Conservation (phyloP, 2,888 invertebrate species). For the Blera fallax region DNA sequence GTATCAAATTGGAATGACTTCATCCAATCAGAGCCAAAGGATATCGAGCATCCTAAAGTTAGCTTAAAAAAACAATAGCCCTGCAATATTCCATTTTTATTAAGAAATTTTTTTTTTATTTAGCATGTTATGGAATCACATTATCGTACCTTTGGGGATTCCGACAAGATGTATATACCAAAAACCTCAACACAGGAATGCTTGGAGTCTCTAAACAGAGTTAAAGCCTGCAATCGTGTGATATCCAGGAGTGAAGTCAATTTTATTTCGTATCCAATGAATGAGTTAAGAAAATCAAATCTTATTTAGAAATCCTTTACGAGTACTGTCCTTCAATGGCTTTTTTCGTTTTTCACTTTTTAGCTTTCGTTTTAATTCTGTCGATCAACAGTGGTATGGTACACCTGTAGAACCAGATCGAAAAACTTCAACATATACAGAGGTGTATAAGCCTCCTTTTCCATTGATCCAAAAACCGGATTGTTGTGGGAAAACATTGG, state of each 20-base stretch:
- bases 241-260: constrained; percentile 15
- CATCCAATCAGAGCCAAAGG: constrained; percentile 10
- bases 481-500: neutral
- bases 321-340: neutral
- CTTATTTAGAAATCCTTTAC: no score
- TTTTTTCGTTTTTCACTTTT: neutral
- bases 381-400: neutral
- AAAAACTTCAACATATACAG: constrained; percentile 29
- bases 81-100: neutral
- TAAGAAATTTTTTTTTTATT: neutral
- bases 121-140: neutral
- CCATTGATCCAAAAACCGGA: neutral
- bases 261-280: constrained; percentile 38
- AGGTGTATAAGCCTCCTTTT: neutral
- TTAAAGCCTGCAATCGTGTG: neutral
- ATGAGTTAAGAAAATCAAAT: constrained; percentile 22
- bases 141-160: constrained; percentile 41
- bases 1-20: constrained; percentile 48
- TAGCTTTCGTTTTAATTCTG: constrained; percentile 25
- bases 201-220: constrained; percentile 4
- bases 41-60: constrained; percentile 33
- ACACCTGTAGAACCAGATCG: neutral
- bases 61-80: neutral
- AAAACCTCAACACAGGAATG: constrained; percentile 46
- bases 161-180: neutral